Conservation (phyloP, 2,113 vertebrate genomes). For the Siphamia tubifer region DNA sequence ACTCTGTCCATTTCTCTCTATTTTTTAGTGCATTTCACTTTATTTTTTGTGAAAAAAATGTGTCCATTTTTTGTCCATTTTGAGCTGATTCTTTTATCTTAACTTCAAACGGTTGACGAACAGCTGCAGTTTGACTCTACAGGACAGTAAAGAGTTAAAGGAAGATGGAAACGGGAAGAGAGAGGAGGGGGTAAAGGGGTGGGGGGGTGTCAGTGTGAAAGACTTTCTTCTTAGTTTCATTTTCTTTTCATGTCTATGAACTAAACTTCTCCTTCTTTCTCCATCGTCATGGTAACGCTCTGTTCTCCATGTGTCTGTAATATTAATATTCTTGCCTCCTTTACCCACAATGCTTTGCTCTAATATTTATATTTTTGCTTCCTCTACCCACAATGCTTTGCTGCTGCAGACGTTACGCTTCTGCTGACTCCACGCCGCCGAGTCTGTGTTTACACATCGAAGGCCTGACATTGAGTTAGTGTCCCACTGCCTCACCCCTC, state of each 20-base stretch:
- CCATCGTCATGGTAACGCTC: background rate
- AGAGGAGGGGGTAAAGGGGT: background rate
- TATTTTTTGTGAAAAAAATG: no score
- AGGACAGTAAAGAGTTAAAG: no score
- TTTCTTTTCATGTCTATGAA: constrained; percentile 16
- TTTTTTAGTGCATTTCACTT: no score
- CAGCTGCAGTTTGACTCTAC: no score
- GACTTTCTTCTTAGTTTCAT: constrained; percentile 20
- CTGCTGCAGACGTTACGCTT: no score
- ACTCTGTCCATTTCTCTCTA: no score
- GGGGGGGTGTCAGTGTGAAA: background rate
- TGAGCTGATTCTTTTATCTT: no score
- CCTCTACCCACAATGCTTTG: no score
- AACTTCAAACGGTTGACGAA: no score
- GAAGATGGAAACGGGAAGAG: constrained; percentile 24
- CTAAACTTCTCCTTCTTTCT: background rate
- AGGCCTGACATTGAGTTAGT: background rate
- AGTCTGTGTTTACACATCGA: background rate
- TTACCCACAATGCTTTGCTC: constrained; percentile 28
- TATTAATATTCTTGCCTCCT: constrained; percentile 24
- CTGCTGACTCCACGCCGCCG: background rate
- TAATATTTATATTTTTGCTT: no score
- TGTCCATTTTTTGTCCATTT: no score
- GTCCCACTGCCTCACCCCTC: background rate
- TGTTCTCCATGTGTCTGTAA: constrained; percentile 13